Evolutionary conservation across 2,113 vertebrate genomes (phyloP).

Genomic region (Opisthocomus hoazin): DNA sequence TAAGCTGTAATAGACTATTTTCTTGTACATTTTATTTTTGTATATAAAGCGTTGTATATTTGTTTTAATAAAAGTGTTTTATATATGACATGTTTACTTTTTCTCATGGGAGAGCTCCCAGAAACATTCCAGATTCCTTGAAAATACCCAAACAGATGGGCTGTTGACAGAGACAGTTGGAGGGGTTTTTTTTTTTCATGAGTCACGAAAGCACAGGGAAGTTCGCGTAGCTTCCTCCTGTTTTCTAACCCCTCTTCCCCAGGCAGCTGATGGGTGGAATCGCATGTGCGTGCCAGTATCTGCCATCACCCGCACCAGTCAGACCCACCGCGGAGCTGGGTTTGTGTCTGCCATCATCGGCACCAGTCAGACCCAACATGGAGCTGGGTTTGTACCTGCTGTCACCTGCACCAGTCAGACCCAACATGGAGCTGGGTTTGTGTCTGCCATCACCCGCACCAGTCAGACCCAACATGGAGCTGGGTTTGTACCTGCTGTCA

Average conservation of each 20-base stretch:
- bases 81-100: conserved; percentile 42
- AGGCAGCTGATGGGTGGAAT: neutral
- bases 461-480: neutral
- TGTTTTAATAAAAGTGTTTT: conserved; percentile 73
- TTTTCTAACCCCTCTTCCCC: neutral
- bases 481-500: no score
- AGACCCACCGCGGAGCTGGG: neutral
- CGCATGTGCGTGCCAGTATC: neutral
- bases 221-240: fast-evolving
- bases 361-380: neutral
- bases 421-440: neutral
- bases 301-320: neutral
- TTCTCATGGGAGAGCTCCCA: neutral
- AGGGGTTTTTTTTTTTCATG: neutral
- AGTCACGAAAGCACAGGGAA: neutral
- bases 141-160: neutral
- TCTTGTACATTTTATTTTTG: conserved; percentile 57
- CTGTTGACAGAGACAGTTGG: neutral
- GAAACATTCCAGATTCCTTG: neutral
- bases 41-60: conserved; percentile 70
- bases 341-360: neutral
- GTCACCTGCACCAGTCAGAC: neutral
- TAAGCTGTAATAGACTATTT: conserved; percentile 40
- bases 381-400: neutral
- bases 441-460: no score